Conservation (phyloP, 2,888 invertebrate species). For the Hirtodrosophila trivittata region DNA sequence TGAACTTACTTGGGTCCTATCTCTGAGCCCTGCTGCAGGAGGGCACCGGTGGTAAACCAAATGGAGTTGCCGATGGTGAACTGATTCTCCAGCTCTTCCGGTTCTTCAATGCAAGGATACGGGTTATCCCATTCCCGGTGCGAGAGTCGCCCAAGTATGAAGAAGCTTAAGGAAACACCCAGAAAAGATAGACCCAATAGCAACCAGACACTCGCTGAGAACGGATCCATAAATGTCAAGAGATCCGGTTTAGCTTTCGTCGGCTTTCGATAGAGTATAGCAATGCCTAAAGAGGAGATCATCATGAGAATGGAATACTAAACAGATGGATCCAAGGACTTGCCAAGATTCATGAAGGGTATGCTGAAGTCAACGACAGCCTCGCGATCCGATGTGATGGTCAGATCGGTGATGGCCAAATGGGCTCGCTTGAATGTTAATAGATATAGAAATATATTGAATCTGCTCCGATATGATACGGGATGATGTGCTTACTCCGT, state of each 20-base stretch:
- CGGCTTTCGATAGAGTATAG: slow-evolving; percentile 94
- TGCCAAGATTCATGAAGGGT: slow-evolving; percentile 96
- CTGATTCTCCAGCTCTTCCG: slow-evolving; percentile 92
- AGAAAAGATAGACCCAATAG: slow-evolving; percentile 91
- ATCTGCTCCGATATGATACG: neutral
- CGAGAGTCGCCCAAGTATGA: slow-evolving; percentile 91
- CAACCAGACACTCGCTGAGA: slow-evolving; percentile 93
- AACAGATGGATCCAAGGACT: too few relatives aligned
- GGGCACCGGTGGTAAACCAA: slow-evolving; percentile 95
- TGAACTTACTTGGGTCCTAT: slow-evolving; percentile 91
- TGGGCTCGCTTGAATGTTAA: slow-evolving; percentile 89
- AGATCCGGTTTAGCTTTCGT: slow-evolving; percentile 92
- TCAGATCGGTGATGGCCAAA: slow-evolving; percentile 95
- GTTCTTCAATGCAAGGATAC: slow-evolving; percentile 92
- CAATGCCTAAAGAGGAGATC: slow-evolving; percentile 87
- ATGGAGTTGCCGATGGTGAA: slow-evolving; percentile 92
- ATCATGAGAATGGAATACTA: neutral
- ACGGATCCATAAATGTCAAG: slow-evolving; percentile 96
- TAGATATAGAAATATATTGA: neutral
- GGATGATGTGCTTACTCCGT: slow-evolving; percentile 82
- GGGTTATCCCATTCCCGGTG: slow-evolving; percentile 96
- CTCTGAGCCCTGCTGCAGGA: slow-evolving; percentile 94
- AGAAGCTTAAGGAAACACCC: slow-evolving; percentile 90
- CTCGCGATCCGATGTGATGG: slow-evolving; percentile 94
- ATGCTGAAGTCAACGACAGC: slow-evolving; percentile 96